Evolutionary conservation across 2,797 vertebrate genomes (phyloP).

Genomic region (Tamandua tetradactyla): DNA sequence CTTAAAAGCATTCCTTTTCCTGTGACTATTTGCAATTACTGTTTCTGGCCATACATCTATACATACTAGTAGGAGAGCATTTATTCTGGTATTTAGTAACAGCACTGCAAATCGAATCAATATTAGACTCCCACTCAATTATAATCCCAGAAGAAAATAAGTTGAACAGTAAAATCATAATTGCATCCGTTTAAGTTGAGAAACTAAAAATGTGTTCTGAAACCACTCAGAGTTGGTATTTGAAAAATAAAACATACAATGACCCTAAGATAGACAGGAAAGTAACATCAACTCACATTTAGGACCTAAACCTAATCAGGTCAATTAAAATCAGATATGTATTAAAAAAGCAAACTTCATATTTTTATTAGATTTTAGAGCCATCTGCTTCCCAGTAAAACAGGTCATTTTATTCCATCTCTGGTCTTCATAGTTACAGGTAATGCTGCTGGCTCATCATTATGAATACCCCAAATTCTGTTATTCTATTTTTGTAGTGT

Average conservation of each 20-base stretch:
- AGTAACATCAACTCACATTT: background rate
- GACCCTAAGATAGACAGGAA: conserved; percentile 27
- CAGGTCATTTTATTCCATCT: background rate
- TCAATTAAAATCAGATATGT: background rate
- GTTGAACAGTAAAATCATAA: conserved; percentile 58
- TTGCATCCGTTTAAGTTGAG: conserved; percentile 41
- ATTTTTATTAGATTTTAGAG: background rate
- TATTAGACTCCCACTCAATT: conserved; percentile 40
- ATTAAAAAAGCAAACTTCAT: background rate
- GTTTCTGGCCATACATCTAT: conserved; percentile 4
- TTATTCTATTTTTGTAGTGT: background rate
- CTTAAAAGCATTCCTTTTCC: conserved; percentile 63
- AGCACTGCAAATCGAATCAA: conserved; percentile 51
- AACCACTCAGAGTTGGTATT: conserved; percentile 25
- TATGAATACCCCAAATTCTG: background rate
- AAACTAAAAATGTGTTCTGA: conserved; percentile 57
- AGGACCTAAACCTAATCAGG: background rate
- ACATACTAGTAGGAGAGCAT: background rate
- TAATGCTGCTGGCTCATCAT: background rate
- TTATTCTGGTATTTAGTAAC: conserved; percentile 57
- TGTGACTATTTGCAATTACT: conserved; percentile 47
- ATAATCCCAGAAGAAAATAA: conserved; percentile 57
- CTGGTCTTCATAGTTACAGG: background rate
- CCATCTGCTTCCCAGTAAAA: background rate
- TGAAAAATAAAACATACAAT: conserved; percentile 59